Evolutionary conservation across 2,113 vertebrate species (phyloP).

Genomic region (Sorex araneus): DNA sequence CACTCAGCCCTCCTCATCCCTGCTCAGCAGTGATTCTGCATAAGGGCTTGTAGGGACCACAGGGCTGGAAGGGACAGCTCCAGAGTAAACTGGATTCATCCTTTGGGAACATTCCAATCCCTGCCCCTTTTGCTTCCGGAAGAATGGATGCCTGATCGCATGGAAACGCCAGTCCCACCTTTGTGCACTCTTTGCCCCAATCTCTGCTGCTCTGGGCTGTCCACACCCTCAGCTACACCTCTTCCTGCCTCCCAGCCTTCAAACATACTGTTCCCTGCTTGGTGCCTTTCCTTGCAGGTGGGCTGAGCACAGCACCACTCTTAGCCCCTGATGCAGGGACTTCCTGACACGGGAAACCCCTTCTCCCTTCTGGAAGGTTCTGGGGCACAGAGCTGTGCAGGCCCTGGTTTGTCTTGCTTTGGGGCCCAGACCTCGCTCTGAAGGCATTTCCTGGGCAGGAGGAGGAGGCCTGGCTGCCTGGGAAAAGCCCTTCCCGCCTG

Average conservation of each 20-base stretch:
- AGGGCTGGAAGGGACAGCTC: neutral
- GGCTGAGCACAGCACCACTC: too few species aligned
- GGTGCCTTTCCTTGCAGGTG: neutral
- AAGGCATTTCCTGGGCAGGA: neutral
- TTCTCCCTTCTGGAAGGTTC: neutral
- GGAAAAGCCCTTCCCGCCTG: constrained; percentile 14
- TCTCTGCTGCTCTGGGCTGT: neutral
- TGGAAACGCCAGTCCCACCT: neutral
- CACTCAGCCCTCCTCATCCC: too few species aligned
- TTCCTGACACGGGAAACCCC: neutral
- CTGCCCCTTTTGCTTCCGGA: neutral
- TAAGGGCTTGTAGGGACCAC: too few species aligned
- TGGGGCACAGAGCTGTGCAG: neutral
- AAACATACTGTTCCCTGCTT: neutral
- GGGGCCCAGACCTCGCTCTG: neutral
- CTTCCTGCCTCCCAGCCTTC: neutral
- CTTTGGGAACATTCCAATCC: neutral
- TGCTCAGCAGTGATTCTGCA: too few species aligned
- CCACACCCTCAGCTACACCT: too few species aligned
- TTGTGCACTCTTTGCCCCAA: neutral
- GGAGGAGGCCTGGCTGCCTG: neutral
- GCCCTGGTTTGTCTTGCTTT: neutral
- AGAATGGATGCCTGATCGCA: neutral
- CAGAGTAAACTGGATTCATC: neutral
- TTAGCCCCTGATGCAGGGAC: too few species aligned